Evolutionary conservation across 2,797 vertebrate species (phyloP).

Genomic region (Myotis daubentonii): DNA sequence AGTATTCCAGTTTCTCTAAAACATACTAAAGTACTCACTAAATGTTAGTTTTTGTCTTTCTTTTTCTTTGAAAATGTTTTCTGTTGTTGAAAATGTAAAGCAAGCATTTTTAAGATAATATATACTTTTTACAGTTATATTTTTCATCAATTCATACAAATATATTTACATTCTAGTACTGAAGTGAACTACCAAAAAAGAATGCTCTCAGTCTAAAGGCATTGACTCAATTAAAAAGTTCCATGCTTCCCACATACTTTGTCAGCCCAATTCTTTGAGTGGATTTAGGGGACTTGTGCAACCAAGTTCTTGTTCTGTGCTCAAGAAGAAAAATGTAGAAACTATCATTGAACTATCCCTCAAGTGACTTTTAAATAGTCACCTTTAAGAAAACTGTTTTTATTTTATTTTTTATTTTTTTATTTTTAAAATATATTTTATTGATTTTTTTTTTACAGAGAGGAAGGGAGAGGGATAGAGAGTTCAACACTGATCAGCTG

Average conservation of each 20-base stretch:
- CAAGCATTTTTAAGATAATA: neutral
- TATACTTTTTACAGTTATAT: neutral
- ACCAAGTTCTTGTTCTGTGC: neutral
- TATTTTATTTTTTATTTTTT: too few species aligned
- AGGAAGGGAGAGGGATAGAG: too few species aligned
- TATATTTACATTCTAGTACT: neutral
- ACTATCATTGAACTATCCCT: neutral
- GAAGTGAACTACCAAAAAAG: neutral
- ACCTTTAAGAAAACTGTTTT: constrained; percentile 13
- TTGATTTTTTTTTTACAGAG: too few species aligned
- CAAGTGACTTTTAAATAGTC: neutral
- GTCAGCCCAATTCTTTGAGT: neutral
- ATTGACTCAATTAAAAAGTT: constrained; percentile 6
- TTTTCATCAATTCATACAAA: constrained; percentile 42
- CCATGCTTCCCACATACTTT: neutral
- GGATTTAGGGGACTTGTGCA: neutral
- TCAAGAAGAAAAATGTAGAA: neutral
- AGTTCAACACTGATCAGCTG: too few species aligned
- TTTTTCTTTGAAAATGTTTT: constrained; percentile 38
- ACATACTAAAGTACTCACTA: neutral
- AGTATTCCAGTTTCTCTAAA: neutral
- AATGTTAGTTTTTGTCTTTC: neutral
- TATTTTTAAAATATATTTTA: too few species aligned
- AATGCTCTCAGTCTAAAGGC: neutral
- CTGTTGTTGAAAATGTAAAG: constrained; percentile 31